These are phyloP conservation scores for Burhinus bistriatus DNA, from an alignment of 2,113 vertebrate genomes.

Conservation along the genomic window DNA sequence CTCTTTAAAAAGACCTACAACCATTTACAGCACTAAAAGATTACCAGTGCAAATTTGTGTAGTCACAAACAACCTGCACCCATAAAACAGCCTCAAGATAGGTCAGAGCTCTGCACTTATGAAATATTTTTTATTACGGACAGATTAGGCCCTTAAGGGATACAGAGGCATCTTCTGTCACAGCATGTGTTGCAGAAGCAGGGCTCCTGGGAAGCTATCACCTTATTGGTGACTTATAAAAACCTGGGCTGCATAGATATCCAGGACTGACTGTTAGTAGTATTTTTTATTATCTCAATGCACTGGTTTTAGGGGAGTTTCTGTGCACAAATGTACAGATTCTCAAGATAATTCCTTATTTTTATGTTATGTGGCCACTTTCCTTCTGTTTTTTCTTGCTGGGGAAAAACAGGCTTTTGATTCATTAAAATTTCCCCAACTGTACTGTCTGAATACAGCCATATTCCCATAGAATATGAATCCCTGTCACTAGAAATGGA, in stretches of 20 bases:
- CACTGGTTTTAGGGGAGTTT: not conserved
- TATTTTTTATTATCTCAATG: not conserved
- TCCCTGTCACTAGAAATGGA: not conserved
- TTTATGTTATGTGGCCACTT: not conserved
- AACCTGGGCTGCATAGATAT: not conserved
- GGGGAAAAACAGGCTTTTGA: not conserved
- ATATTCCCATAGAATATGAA: not conserved
- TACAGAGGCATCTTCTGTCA: not conserved
- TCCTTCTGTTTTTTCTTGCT: not conserved
- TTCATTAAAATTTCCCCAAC: not conserved
- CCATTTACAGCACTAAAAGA: not conserved
- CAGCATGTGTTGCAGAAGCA: not conserved
- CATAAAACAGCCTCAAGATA: not conserved
- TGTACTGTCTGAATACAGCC: not conserved
- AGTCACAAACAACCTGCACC: accelerated
- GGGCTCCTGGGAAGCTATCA: not conserved
- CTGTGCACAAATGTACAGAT: not conserved
- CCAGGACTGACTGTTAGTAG: not conserved
- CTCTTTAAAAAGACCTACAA: not conserved
- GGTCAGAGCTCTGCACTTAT: not conserved
- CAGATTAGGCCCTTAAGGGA: not conserved
- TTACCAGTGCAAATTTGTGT: not conserved
- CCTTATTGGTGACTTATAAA: not conserved
- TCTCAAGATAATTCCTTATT: not conserved
- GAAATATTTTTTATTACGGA: not conserved